Percentiles rank a stretch among this genome's conserved stretches.
These are phyloP conservation scores for Masnerella sp. DNA, from an alignment of 2,888 invertebrate species.

Conservation along the genomic window DNA sequence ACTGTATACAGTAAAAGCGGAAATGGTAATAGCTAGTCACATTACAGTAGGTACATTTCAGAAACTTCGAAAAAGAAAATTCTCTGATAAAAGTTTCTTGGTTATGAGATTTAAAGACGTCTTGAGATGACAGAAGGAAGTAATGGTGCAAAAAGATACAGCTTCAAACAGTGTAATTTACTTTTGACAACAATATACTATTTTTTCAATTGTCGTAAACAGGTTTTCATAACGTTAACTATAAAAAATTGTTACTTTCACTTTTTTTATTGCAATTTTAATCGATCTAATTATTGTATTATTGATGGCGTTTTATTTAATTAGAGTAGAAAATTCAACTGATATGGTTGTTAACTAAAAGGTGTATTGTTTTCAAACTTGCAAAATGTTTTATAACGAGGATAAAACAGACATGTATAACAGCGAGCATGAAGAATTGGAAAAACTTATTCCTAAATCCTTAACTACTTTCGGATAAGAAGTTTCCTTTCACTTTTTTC, in stretches of 20 bases:
- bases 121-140: slow-evolving; percentile 50
- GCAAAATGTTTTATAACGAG: slow-evolving; percentile 40
- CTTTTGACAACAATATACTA: slow-evolving; percentile 29
- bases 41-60: slow-evolving; percentile 55
- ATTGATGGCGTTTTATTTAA: too few species aligned
- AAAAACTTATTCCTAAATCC: slow-evolving; percentile 53
- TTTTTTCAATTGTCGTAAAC: slow-evolving; percentile 25
- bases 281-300: too few species aligned
- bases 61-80: slow-evolving; percentile 53
- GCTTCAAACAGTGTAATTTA: slow-evolving; percentile 35
- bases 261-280: too few species aligned
- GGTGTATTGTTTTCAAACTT: too few species aligned
- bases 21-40: slow-evolving; percentile 55
- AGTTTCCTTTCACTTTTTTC: slow-evolving; percentile 48
- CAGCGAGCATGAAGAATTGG: slow-evolving; percentile 29
- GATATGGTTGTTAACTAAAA: too few species aligned
- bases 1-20: slow-evolving; percentile 48
- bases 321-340: too few species aligned
- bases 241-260: too few species aligned
- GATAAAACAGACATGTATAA: slow-evolving; percentile 29
- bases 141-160: slow-evolving; percentile 48
- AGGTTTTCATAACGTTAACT: too few species aligned
- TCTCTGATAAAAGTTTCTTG: slow-evolving; percentile 54
- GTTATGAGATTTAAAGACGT: slow-evolving; percentile 54
- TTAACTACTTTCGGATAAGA: slow-evolving; percentile 55